A percentile compares a stretch with the other conserved stretches of the same genome.
Evolutionary conservation across 2,888 invertebrate genomes (phyloP).

Genomic region (Andrena camellia): DNA sequence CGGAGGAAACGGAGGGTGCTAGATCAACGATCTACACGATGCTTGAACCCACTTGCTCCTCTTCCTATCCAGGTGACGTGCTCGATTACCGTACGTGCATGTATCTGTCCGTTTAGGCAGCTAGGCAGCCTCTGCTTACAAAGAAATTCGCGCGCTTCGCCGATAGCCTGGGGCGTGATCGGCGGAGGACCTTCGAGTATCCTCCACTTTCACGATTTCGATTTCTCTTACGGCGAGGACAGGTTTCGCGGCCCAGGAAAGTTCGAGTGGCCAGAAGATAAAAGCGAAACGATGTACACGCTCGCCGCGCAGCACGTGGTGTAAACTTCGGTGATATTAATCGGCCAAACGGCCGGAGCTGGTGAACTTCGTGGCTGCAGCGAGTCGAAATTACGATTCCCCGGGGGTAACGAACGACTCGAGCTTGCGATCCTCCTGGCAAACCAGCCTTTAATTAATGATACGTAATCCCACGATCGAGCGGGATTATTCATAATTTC

Average conservation of each 20-base stretch:
- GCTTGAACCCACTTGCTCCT: constrained; percentile 31
- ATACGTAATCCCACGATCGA: constrained; percentile 41
- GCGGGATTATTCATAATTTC: constrained; percentile 33
- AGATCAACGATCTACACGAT: constrained; percentile 28
- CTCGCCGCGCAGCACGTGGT: constrained; percentile 18
- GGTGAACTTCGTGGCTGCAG: constrained; percentile 21
- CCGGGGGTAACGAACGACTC: background rate
- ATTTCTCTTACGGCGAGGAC: background rate
- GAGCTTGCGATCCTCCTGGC: background rate
- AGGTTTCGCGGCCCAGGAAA: constrained; percentile 12
- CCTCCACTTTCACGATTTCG: background rate
- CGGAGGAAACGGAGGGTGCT: constrained; percentile 1
- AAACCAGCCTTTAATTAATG: constrained; percentile 49
- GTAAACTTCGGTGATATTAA: constrained; percentile 50
- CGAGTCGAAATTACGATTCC: constrained; percentile 49
- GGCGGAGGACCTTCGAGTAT: background rate
- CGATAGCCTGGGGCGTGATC: background rate
- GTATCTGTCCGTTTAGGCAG: background rate
- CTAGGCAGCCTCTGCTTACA: background rate
- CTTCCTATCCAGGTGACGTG: background rate
- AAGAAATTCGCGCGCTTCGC: background rate
- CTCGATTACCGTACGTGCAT: too few species aligned
- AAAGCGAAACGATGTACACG: constrained; percentile 50
- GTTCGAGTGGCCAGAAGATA: constrained; percentile 22
- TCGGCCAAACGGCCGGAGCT: constrained; percentile 7